Conservation (phyloP, 2,888 invertebrate species). For the Agrilus biguttatus region DNA sequence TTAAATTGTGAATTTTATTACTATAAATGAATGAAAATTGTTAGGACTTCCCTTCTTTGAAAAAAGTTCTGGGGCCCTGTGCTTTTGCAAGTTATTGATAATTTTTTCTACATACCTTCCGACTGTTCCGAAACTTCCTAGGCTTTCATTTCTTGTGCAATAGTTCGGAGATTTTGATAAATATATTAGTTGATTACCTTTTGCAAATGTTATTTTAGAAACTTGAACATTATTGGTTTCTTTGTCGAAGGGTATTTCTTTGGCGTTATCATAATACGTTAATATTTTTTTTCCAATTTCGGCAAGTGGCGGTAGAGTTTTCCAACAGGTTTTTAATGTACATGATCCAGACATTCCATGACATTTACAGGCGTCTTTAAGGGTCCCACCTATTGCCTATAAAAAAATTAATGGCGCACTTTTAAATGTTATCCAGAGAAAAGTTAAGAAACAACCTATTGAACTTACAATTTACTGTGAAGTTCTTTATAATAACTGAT, state of each 20-base stretch:
- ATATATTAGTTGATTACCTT: conserved; percentile 51
- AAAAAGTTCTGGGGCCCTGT: neutral
- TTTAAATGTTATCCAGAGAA: too few relatives aligned
- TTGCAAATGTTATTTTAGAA: conserved; percentile 27
- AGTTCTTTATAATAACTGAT: too few relatives aligned
- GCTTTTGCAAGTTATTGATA: conserved; percentile 4
- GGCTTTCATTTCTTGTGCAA: conserved; percentile 56
- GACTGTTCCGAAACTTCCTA: conserved; percentile 62
- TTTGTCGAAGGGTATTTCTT: conserved; percentile 27
- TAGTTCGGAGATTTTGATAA: conserved; percentile 72
- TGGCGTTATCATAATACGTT: conserved; percentile 42
- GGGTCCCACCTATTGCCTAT: conserved; percentile 48
- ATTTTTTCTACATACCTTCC: conserved; percentile 44
- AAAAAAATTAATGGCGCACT: conserved; percentile 5
- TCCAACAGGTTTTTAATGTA: conserved; percentile 71
- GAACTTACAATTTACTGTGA: too few relatives aligned
- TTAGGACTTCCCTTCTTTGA: too few relatives aligned
- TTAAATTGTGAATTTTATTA: too few relatives aligned
- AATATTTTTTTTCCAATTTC: conserved; percentile 40
- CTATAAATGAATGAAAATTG: too few relatives aligned
- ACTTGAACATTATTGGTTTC: conserved; percentile 20
- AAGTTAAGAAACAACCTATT: too few relatives aligned
- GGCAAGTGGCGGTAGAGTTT: conserved; percentile 47
- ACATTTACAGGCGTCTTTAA: conserved; percentile 59
- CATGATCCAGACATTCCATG: conserved; percentile 77